Base-by-base conservation (phyloP, 2,797 vertebrate genomes). In the Bovichtus variegatus region DNA sequence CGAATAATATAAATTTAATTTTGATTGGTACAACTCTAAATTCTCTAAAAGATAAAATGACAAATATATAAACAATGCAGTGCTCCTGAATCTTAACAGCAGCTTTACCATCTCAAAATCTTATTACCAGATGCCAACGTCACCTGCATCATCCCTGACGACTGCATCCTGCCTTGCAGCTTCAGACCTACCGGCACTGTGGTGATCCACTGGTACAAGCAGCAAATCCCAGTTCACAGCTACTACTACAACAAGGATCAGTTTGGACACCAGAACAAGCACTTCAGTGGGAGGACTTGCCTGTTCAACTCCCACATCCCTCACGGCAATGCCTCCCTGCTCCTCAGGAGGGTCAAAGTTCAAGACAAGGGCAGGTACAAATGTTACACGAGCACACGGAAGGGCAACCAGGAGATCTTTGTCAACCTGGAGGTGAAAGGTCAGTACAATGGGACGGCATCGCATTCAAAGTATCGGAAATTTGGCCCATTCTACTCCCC, bases 161-260 rank as follows among this genome's bases (percentile, higher is more conserved):
- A 95, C 86, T 96, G 95, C 84, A 81, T 96, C 88, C 88, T 96
- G 73, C 94, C 95, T 55, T 96, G 95, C 53, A 94, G 86, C 83
- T 96, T 95, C 91, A 88, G 71, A 44, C 92, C 93, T 62, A 92
- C 85, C 0, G 82, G 89, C 29, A 91, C 93, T 0, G 95, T 95
- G 71, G 94, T 96, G 31, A 95, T 96, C 81, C 95, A 96, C 91
- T 95, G 95, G 95, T 94, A 96, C 92, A 95, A 95, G 88, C 91
- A 87, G 78, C 87, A 76, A 7, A 93, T 92, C 63, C 93, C 92
- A 0, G 93, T 97, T 27, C 96, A 97, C 84, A 95, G 91, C 91
- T 97, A 95, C 86, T 97, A 95, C 88, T 89, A 93, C 72, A 81
- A 82, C 62, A 84, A 55, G 58, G 96, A 98, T 80, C 95, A 95